A percentile compares a stretch with the other conserved stretches of the same genome.
Conservation (phyloP, 2,113 vertebrate species). For the Mormoops blainvillei region DNA sequence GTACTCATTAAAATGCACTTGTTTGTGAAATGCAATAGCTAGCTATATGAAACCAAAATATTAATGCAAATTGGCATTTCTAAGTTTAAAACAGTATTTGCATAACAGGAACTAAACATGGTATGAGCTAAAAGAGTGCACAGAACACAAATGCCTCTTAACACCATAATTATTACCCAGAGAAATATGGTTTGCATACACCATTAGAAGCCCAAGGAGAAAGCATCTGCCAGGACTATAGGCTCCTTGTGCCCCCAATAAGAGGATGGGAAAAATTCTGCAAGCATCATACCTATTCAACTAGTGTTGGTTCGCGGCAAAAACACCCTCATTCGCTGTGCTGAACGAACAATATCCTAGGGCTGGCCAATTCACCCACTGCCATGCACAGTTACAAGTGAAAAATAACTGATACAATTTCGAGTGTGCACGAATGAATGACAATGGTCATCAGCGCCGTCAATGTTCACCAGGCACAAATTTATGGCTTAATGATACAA, state of each 20-base stretch:
- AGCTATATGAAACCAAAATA: slow-evolving; percentile 80
- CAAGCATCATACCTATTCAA: not conserved
- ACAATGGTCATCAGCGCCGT: not conserved
- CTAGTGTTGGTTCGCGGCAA: not conserved
- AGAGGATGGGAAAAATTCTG: not conserved
- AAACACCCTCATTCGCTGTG: not conserved
- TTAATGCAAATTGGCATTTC: slow-evolving; percentile 81
- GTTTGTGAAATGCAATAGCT: slow-evolving; percentile 75
- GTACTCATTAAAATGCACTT: slow-evolving; percentile 83
- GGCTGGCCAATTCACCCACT: not conserved
- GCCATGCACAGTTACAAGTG: not conserved
- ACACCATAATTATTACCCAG: slow-evolving; percentile 57
- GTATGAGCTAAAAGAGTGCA: slow-evolving; percentile 57
- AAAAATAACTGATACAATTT: not conserved
- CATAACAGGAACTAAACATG: slow-evolving; percentile 77
- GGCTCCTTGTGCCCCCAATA: slow-evolving; percentile 3
- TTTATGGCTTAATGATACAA: not conserved
- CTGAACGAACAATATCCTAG: not conserved
- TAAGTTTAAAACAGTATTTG: slow-evolving; percentile 81
- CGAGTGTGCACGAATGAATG: not conserved
- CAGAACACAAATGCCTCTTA: slow-evolving; percentile 68
- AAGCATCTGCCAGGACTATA: slow-evolving; percentile 33
- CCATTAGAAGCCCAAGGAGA: slow-evolving; percentile 33
- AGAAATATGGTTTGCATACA: slow-evolving; percentile 44
- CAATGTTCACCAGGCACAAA: not conserved